Percentiles rank a stretch among this genome's conserved stretches.
Evolutionary conservation across 2,113 vertebrate genomes (phyloP).

Genomic region (Lophochroa leadbeateri): DNA sequence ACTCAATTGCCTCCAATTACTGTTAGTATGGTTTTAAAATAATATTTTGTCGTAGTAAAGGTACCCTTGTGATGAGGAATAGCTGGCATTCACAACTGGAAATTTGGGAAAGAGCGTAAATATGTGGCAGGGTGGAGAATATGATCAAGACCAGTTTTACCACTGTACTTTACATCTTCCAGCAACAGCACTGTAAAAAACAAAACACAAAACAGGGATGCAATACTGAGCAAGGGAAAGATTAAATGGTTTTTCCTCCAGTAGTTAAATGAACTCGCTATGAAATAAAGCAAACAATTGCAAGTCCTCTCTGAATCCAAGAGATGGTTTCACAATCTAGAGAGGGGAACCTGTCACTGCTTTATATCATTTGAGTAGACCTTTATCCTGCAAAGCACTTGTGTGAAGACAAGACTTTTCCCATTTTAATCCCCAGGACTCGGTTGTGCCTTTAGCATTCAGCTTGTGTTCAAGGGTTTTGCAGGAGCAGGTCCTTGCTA

Average conservation of each 20-base stretch:
- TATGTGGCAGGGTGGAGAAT: rapidly evolving
- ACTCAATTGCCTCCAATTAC: constrained; percentile 83
- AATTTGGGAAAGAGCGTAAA: constrained; percentile 1
- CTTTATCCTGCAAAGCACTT: not conserved
- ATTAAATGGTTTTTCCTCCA: not conserved
- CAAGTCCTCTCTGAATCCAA: not conserved
- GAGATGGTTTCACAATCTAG: not conserved
- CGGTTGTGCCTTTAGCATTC: not conserved
- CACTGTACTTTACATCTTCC: not conserved
- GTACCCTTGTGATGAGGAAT: constrained; percentile 76
- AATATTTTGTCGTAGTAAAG: constrained; percentile 90
- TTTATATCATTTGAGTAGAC: not conserved
- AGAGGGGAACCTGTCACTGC: not conserved
- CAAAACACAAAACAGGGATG: not conserved
- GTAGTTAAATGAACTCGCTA: not conserved
- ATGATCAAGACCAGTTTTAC: not conserved
- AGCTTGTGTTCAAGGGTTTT: not conserved
- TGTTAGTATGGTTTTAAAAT: constrained; percentile 80
- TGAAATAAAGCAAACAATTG: not conserved
- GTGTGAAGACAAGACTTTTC: not conserved
- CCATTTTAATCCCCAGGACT: not conserved
- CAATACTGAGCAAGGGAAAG: not conserved
- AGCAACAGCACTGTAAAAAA: not conserved
- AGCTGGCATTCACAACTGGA: constrained; percentile 68
- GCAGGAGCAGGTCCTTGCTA: not conserved